A percentile compares a stretch with the other conserved stretches of the same genome.
Evolutionary conservation across 2,888 invertebrate genomes (phyloP).

Genomic region (Plagiodera versicolora): DNA sequence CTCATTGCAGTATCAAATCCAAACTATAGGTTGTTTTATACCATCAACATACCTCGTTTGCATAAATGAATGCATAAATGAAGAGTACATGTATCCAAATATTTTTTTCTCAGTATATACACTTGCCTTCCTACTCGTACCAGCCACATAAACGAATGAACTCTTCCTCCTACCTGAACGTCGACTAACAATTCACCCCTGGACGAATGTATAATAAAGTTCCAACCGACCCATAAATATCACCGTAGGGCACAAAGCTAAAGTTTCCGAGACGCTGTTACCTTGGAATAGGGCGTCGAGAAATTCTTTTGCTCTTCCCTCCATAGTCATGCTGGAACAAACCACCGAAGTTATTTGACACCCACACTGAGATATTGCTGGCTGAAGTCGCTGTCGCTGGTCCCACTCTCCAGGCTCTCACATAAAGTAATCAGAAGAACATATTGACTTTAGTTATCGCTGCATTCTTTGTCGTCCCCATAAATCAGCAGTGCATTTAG

Average conservation of each 20-base stretch:
- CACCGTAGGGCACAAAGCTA: slow-evolving; percentile 21
- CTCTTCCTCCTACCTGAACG: no score
- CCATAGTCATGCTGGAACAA: slow-evolving; percentile 27
- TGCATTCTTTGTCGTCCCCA: slow-evolving; percentile 8
- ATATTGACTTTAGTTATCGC: slow-evolving; percentile 30
- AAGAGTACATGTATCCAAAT: no score
- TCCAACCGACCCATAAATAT: slow-evolving; percentile 31
- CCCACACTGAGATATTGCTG: slow-evolving; percentile 39
- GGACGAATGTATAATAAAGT: slow-evolving; percentile 29
- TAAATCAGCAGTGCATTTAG: slow-evolving; percentile 3
- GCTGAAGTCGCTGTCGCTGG: slow-evolving; percentile 40
- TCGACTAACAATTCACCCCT: slow-evolving; percentile 17
- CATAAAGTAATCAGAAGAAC: slow-evolving; percentile 32
- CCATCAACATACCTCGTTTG: no score
- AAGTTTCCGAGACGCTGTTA: slow-evolving; percentile 22
- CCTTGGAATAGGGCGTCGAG: slow-evolving; percentile 22
- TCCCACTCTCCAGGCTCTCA: slow-evolving; percentile 26
- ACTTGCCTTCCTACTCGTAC: no score
- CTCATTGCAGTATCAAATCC: no score
- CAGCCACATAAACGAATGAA: no score
- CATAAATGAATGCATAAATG: no score
- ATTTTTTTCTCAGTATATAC: no score
- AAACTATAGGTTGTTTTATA: no score
- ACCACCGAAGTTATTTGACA: slow-evolving; percentile 42
- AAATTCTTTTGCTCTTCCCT: slow-evolving; percentile 31